phyloP scores from a whole-genome alignment of 2,113 vertebrate species.

The Fulica atra region DNA sequence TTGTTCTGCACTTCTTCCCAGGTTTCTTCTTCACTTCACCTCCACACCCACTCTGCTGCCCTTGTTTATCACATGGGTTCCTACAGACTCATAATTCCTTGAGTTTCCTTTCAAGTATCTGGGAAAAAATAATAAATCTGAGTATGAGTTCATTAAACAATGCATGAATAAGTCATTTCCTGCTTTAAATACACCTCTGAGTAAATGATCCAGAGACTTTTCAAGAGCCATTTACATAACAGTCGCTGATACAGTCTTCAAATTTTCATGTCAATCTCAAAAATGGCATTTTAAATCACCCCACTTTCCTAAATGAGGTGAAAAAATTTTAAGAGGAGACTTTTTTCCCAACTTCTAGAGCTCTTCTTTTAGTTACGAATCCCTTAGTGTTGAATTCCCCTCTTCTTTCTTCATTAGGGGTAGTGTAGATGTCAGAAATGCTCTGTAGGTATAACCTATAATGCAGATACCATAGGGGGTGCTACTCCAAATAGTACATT shows the following conservation, averaged over 20 bases:
- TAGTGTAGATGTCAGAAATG: neutral
- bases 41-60: neutral
- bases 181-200: slow-evolving; percentile 57
- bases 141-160: slow-evolving; percentile 46
- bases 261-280: slow-evolving; percentile 51
- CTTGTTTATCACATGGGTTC: neutral
- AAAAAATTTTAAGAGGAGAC: neutral
- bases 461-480: neutral
- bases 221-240: slow-evolving; percentile 62
- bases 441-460: neutral
- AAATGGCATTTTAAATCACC: slow-evolving; percentile 53
- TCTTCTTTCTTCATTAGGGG: neutral
- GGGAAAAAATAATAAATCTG: neutral
- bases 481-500: neutral
- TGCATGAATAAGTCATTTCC: slow-evolving; percentile 63
- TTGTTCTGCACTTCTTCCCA: neutral
- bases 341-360: slow-evolving; percentile 13
- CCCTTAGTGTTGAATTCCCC: neutral
- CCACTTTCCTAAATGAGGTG: slow-evolving; percentile 20
- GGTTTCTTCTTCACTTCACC: neutral
- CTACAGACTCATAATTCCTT: neutral
- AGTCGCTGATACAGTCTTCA: slow-evolving; percentile 59
- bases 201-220: slow-evolving; percentile 53
- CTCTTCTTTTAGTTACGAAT: neutral
- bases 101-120: slow-evolving; percentile 12